Evolutionary conservation across 2,113 vertebrate genomes (phyloP).

Genomic region (Crotalus horridus): DNA sequence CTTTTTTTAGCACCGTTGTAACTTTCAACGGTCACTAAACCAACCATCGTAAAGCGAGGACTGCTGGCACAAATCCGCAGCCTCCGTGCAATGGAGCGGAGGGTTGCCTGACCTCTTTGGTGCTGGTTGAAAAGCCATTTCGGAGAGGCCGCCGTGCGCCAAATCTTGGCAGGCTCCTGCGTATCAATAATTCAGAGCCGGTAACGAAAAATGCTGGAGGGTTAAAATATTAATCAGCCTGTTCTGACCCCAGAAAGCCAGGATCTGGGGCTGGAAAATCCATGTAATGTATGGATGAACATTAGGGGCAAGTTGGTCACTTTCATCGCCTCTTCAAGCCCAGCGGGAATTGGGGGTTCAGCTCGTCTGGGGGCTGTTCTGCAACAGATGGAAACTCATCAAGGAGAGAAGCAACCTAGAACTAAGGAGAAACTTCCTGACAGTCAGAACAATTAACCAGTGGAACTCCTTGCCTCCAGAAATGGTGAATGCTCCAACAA

Average conservation of each 20-base stretch:
- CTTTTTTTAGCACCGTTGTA: too few species aligned
- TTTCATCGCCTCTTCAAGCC: too few species aligned
- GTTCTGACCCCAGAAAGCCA: constrained; percentile 55
- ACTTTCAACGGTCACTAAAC: too few species aligned
- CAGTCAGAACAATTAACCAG: too few species aligned
- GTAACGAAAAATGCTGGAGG: constrained; percentile 65
- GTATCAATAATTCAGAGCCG: constrained; percentile 67
- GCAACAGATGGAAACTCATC: too few species aligned
- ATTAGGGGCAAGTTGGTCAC: accelerated
- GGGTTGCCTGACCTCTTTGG: neutral
- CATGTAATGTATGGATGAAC: neutral
- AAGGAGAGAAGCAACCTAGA: too few species aligned
- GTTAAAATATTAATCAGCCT: constrained; percentile 72
- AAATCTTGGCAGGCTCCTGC: constrained; percentile 38
- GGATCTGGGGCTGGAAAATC: constrained; percentile 47
- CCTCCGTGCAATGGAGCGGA: neutral
- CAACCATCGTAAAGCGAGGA: neutral
- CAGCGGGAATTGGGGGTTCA: neutral
- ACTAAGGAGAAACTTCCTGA: too few species aligned
- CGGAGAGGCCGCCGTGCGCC: accelerated
- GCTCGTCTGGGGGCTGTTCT: neutral
- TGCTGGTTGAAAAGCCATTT: neutral
- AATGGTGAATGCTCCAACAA: too few species aligned
- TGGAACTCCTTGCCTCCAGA: too few species aligned
- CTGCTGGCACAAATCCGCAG: neutral